These are phyloP conservation scores for Petrocephalus sullivani DNA, from an alignment of 2,797 vertebrate species.

Conservation along the genomic window DNA sequence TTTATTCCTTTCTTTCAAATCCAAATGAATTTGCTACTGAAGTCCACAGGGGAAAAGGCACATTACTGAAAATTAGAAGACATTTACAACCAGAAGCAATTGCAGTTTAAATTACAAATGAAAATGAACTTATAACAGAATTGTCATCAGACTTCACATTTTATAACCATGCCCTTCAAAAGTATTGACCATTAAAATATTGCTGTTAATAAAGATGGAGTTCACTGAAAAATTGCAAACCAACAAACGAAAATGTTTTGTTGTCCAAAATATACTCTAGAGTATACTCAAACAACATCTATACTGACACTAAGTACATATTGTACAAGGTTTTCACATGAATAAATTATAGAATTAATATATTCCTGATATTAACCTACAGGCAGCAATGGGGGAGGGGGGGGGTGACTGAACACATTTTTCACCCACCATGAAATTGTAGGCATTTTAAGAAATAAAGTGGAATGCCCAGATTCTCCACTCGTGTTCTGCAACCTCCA, in stretches of 20 bases:
- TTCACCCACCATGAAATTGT: background rate
- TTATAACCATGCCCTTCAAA: slow-evolving; percentile 33
- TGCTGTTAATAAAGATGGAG: slow-evolving; percentile 27
- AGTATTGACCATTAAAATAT: background rate
- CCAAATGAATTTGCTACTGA: background rate
- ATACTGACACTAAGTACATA: slow-evolving; percentile 56
- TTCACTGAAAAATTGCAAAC: slow-evolving; percentile 24
- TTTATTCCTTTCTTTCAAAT: slow-evolving; percentile 16
- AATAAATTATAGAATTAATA: slow-evolving; percentile 59
- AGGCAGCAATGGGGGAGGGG: slow-evolving; percentile 33
- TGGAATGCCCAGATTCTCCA: background rate
- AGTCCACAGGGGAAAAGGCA: slow-evolving; percentile 66
- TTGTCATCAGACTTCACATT: slow-evolving; percentile 38
- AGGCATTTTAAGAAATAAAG: slow-evolving; percentile 28
- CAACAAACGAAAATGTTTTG: slow-evolving; percentile 27
- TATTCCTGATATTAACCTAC: slow-evolving; percentile 43
- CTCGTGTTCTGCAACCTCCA: background rate
- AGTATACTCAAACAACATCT: slow-evolving; percentile 29
- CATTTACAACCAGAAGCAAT: slow-evolving; percentile 45
- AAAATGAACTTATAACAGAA: slow-evolving; percentile 19
- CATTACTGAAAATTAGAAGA: slow-evolving; percentile 48
- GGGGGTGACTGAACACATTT: slow-evolving; percentile 19
- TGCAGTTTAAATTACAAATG: slow-evolving; percentile 42
- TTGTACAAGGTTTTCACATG: slow-evolving; percentile 22
- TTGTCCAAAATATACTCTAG: slow-evolving; percentile 32